phyloP scores from a whole-genome alignment of 2,888 invertebrate genomes.

The Ectemnius lituratus region DNA sequence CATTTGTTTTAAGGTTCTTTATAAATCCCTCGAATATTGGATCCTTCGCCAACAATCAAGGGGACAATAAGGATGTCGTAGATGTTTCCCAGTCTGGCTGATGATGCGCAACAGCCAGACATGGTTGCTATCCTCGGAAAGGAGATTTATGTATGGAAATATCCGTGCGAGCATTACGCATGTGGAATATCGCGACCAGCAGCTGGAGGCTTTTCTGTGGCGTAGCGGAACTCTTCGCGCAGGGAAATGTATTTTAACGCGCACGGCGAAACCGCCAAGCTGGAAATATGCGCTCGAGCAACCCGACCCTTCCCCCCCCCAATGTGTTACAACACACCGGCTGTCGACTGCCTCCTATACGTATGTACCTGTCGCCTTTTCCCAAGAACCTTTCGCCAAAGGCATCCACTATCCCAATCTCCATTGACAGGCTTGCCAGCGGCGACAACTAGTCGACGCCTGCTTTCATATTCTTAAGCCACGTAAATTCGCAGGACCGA shows the following conservation, averaged over 20 bases:
- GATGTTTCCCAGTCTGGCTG: slow-evolving; percentile 24
- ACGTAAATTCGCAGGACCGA: slow-evolving; percentile 65
- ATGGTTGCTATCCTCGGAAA: slow-evolving; percentile 50
- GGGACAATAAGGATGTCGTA: neutral
- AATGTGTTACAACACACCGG: slow-evolving; percentile 15
- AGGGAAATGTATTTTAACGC: slow-evolving; percentile 70
- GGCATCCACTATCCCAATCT: slow-evolving; percentile 21
- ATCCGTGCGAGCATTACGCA: slow-evolving; percentile 72
- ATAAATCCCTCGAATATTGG: too few relatives aligned
- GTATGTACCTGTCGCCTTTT: too few relatives aligned
- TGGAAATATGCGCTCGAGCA: slow-evolving; percentile 68
- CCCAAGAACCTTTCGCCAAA: slow-evolving; percentile 22
- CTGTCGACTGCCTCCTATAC: slow-evolving; percentile 14
- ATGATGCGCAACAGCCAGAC: slow-evolving; percentile 39
- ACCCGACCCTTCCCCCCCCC: slow-evolving; percentile 57
- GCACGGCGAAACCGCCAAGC: slow-evolving; percentile 60
- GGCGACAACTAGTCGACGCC: slow-evolving; percentile 13
- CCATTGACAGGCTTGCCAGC: slow-evolving; percentile 40
- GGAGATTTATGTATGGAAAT: slow-evolving; percentile 75
- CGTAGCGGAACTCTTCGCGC: slow-evolving; percentile 59
- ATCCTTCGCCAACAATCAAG: too few relatives aligned
- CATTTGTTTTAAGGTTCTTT: too few relatives aligned
- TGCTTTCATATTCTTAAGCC: slow-evolving; percentile 42
- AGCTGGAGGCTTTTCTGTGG: slow-evolving; percentile 68
- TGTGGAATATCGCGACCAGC: slow-evolving; percentile 72